Evolutionary conservation across 1,140 invertebrate genomes (phyloP), one percentile per base, ranked within the genome.

Genomic region (Drosophila kohkoa): DNA sequence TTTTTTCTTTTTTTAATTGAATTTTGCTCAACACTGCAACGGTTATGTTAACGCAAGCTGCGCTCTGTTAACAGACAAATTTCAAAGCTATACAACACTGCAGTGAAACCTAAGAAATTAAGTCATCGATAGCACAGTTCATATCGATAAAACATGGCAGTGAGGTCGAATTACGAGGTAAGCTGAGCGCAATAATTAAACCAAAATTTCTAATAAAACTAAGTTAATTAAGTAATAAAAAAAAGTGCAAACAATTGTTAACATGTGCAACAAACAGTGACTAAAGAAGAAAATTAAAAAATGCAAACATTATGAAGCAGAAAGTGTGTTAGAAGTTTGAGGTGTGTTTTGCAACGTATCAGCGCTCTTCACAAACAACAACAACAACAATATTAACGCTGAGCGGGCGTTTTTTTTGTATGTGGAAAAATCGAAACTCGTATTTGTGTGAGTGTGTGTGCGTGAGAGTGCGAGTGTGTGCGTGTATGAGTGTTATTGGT

Each of bases 121-220:
- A 63, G 32, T 25, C 20, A 75, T 75, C 72, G 72, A 75, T 75
- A 75, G 1, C 8, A 58, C 10, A 63, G 0, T 32, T 70, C 38
- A 75, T 64, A 75, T 75, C 72, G 72, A 75, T 75, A 75, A 75
- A 91, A 91, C 83, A 91, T 91, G 90, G 90, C 90, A 87, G 88
- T 88, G 78, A 92, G 90, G 87, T 92, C 90, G 83, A 90, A 92
- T 86, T 92, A 82, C 81, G 90, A 92, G 90, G 90, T 92, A 81
- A 92, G 90, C 81, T 68, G 65, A 74, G 65, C 71, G 71, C 76
- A 70, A 64, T 49, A 81, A 76, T 73, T 75, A 79, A 75, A 16
- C 41, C 64, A 51, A 66, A 79, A 74, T 76, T 79, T 81, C 0
- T 54, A 16, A 71, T 51, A 55, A 79, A 88, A 72, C 49, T 82